Percentiles rank a stretch among this genome's conserved stretches.
phyloP scores from a whole-genome alignment of 2,888 invertebrate genomes.

The Lagria hirta region DNA sequence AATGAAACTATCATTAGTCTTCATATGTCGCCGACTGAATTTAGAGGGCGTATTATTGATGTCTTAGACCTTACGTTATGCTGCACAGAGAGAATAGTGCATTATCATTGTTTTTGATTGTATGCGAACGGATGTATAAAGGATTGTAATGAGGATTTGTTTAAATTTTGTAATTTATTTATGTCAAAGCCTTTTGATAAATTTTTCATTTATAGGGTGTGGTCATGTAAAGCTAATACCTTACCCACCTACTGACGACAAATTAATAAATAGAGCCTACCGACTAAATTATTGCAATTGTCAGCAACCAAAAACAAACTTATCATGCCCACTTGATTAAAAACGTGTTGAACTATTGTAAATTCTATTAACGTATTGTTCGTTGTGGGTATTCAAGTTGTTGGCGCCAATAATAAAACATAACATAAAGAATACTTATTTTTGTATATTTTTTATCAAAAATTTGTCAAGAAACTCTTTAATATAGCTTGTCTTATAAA shows the following conservation, averaged over 20 bases:
- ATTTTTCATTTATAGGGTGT: constrained; percentile 24
- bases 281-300: constrained; percentile 13
- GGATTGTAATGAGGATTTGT: constrained; percentile 32
- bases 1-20: constrained; percentile 45
- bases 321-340: background rate
- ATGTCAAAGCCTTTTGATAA: constrained; percentile 24
- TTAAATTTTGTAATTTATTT: constrained; percentile 32
- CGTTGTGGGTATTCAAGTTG: too few relatives aligned
- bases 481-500: too few relatives aligned
- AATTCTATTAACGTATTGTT: too few relatives aligned
- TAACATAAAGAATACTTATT: too few relatives aligned
- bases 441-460: too few relatives aligned
- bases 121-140: constrained; percentile 18
- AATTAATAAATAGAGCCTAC: constrained; percentile 8
- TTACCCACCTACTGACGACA: constrained; percentile 21
- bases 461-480: too few relatives aligned
- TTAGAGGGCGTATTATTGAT: constrained; percentile 32
- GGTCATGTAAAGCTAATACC: constrained; percentile 15
- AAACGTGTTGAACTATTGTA: too few relatives aligned
- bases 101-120: constrained; percentile 33
- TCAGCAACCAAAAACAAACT: constrained; percentile 2
- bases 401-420: too few relatives aligned
- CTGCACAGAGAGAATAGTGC: constrained; percentile 23
- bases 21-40: constrained; percentile 37
- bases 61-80: constrained; percentile 27